These are phyloP conservation scores for Chelonus formosanus DNA, from an alignment of 2,888 invertebrate genomes.

Conservation along the genomic window DNA sequence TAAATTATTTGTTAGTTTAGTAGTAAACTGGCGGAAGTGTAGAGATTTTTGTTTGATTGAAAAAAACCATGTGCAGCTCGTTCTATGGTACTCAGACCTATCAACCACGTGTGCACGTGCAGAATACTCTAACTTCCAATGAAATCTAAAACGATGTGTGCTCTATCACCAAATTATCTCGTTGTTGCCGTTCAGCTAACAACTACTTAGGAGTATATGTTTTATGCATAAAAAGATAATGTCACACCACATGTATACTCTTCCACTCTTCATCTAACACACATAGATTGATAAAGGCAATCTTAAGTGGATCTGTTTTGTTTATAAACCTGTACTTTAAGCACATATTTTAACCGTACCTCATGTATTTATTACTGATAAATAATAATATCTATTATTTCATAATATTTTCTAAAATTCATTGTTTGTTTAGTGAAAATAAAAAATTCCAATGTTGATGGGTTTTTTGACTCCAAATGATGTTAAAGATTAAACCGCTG, in stretches of 20 bases:
- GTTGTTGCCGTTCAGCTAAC: slow-evolving; percentile 34
- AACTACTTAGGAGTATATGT: slow-evolving; percentile 16
- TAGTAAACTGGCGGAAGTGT: slow-evolving; percentile 10
- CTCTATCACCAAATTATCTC: slow-evolving; percentile 59
- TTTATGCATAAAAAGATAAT: slow-evolving; percentile 20
- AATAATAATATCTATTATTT: too few relatives aligned
- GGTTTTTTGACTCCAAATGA: too few relatives aligned
- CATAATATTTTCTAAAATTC: too few relatives aligned
- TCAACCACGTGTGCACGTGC: slow-evolving; percentile 27
- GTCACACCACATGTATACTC: slow-evolving; percentile 16
- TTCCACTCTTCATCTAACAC: slow-evolving; percentile 18
- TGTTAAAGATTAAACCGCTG: too few relatives aligned
- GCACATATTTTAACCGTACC: too few relatives aligned
- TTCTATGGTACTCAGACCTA: slow-evolving; percentile 47
- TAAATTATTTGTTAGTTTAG: not conserved
- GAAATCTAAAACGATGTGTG: slow-evolving; percentile 61
- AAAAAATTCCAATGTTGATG: too few relatives aligned
- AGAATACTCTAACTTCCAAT: slow-evolving; percentile 38
- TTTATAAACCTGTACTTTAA: slow-evolving; percentile 18
- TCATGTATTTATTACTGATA: too few relatives aligned
- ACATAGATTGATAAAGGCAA: slow-evolving; percentile 23
- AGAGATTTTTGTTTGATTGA: slow-evolving; percentile 33
- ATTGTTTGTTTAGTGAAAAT: too few relatives aligned
- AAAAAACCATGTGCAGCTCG: slow-evolving; percentile 59
- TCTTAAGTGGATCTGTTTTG: slow-evolving; percentile 17